A percentile compares a stretch with the other conserved stretches of the same genome.
Conservation (phyloP, 2,888 invertebrate genomes). For the Orthonevra nobilis region DNA sequence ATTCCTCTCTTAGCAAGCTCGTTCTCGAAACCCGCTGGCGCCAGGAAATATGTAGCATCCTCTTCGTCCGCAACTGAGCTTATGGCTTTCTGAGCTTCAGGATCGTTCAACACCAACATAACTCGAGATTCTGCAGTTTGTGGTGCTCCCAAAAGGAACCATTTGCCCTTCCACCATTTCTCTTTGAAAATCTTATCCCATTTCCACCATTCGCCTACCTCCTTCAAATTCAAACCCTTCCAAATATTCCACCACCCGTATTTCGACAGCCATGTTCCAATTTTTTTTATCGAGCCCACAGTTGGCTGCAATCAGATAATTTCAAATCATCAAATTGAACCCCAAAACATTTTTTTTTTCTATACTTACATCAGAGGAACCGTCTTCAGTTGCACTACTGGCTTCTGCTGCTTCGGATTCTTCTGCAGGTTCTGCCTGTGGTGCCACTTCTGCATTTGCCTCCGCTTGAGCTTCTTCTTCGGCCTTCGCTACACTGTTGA, state of each 20-base stretch:
- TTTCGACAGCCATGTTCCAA: conserved; percentile 59
- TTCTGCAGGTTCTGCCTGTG: neutral
- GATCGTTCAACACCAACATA: conserved; percentile 42
- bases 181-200: conserved; percentile 49
- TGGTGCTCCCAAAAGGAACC: conserved; percentile 29
- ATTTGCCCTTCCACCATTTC: conserved; percentile 40
- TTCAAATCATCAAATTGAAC: neutral
- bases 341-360: neutral
- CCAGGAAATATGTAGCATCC: conserved; percentile 58
- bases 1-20: conserved; percentile 52
- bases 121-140: conserved; percentile 41
- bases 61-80: conserved; percentile 23
- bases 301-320: conserved; percentile 1
- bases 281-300: conserved; percentile 52
- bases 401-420: neutral
- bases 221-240: conserved; percentile 54
- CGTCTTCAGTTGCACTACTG: neutral
- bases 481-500: conserved; percentile 28
- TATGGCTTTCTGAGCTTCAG: conserved; percentile 3
- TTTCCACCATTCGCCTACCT: conserved; percentile 63
- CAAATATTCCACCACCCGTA: conserved; percentile 63
- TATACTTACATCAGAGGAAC: conserved; percentile 2
- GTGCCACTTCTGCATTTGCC: neutral
- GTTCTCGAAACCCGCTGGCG: conserved; percentile 59
- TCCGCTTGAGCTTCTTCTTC: conserved; percentile 12